Evolutionary conservation across 2,113 vertebrate genomes (phyloP), one percentile per base, ranked within the genome.

Genomic region (Myodes glareolus): DNA sequence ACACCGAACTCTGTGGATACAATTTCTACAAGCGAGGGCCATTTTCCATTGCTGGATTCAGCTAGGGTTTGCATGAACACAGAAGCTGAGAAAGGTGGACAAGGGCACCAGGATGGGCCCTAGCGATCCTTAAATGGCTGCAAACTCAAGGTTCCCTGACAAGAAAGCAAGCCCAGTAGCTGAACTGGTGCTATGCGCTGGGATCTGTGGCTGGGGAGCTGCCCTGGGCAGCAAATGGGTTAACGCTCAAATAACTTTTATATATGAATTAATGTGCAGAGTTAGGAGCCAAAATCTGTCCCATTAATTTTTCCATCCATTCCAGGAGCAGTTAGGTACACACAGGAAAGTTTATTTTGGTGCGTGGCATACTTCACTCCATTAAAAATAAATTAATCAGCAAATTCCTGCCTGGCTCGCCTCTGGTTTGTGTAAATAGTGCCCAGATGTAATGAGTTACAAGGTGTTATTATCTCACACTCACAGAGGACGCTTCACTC

Each of bases 301-400:
- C 98, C 98, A 99, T 99, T 99, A 99, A 98, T 99, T 99, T 99
- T 99, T 99, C 98, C 99, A 99, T 98, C 98, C 98, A 99, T 99
- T 99, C 98, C 98, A 98, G 98, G 97, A 98, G 98, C 98, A 98
- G 98, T 98, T 98, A 99, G 98, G 98, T 98, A 99, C 98, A 99
- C 99, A 99, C 97, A 98, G 98, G 98, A 98, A 98, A 98, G 99
- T 99, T 99, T 99, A 99, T 99, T 99, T 99, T 99, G 98, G 98
- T 98, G 98, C 98, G 98, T 99, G 98, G 98, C 98, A 98, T 98
- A 99, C 99, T 99, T 99, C 98, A 98, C 98, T 98, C 98, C 99
- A 99, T 99, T 99, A 99, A 99, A 99, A 99, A 99, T 98, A 99
- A 99, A 99, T 99, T 99, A 99, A 99, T 99, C 99, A 99, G 99